Base-by-base conservation (phyloP, 2,888 invertebrate species). In the Melangyna quadrimaculata region DNA sequence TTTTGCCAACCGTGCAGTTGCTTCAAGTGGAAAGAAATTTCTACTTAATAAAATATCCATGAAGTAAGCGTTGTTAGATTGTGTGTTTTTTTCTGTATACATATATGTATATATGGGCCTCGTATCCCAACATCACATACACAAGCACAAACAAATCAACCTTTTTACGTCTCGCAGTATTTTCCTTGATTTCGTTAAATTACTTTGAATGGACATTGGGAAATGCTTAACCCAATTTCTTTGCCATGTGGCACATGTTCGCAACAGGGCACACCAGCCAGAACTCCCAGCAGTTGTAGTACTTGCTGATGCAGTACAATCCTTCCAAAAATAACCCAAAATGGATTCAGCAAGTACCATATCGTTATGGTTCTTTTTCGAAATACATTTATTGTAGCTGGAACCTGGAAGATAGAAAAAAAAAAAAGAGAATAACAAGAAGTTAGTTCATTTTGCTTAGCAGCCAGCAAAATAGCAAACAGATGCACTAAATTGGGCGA, bases 191-290 rank as follows among this genome's bases (percentile, higher is more conserved):
- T 86, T 70, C 65, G 65, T 81, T 51, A 78, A 72, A 81, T 86
- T 86, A 75, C 84, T 77, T 78, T 35, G 48, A 63, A 81, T 45
- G 84, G 84, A 80, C 80, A 53, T 77, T 84, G 35, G 72, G 51
- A 72, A 67, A 72, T 77, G 72, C 48, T 77, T 73, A 86, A 77
- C 80, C 77, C 61, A 77, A 81, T 86, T 81, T 77, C 70, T 22
- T 70, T 63, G 32, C 35, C 63, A 32, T 74, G 73, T 63, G 22
- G 35, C 53, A 72, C 72, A 78, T 83, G 73, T 57, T 17, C 73
- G 73, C 37, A 37, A 72, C 73, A 59, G 27, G 43, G 43, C 32
- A 43, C 17, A 57, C 63, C n/a, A n/a, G n/a, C n/a, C n/a, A n/a
- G n/a, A n/a, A n/a, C n/a, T n/a, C n/a, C n/a, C n/a, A n/a, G n/a